phyloP scores from a whole-genome alignment of 2,888 invertebrate genomes.

The Microctonus brassicae region DNA sequence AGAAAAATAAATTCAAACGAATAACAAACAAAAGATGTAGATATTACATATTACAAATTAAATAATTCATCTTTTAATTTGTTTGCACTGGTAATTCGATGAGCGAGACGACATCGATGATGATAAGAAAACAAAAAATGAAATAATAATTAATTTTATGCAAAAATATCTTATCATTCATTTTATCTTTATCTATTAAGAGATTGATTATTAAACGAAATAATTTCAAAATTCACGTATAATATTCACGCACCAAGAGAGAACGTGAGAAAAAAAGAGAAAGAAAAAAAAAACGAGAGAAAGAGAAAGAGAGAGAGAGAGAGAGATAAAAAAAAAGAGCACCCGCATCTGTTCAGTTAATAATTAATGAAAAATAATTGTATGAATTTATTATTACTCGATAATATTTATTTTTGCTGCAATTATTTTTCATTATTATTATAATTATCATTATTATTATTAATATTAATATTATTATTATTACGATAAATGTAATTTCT shows the following conservation, averaged over 20 bases:
- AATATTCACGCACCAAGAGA: not conserved
- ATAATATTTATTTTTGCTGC: not conserved
- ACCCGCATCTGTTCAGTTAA: not conserved
- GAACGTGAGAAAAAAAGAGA: not conserved
- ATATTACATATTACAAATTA: not conserved
- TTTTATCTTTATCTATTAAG: constrained; percentile 21
- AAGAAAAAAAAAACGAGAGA: not conserved
- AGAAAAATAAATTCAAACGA: not conserved
- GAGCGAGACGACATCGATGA: constrained; percentile 18
- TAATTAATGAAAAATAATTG: not conserved
- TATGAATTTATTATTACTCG: not conserved
- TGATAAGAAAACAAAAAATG: not conserved
- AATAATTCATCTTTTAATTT: not conserved
- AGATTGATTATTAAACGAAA: constrained; percentile 12
- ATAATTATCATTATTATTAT: too few species aligned
- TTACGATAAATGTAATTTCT: not conserved
- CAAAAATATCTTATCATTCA: constrained; percentile 6
- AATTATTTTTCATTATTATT: constrained; percentile 5
- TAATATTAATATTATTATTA: too few species aligned
- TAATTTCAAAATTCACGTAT: not conserved
- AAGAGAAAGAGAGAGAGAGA: not conserved
- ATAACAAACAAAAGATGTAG: not conserved
- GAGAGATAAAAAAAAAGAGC: not conserved
- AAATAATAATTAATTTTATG: constrained; percentile 12
- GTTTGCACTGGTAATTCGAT: constrained; percentile 24